Evolutionary conservation across 2,888 invertebrate genomes (phyloP), one percentile per base, ranked within the genome.

Genomic region (Hecatera dysodea): DNA sequence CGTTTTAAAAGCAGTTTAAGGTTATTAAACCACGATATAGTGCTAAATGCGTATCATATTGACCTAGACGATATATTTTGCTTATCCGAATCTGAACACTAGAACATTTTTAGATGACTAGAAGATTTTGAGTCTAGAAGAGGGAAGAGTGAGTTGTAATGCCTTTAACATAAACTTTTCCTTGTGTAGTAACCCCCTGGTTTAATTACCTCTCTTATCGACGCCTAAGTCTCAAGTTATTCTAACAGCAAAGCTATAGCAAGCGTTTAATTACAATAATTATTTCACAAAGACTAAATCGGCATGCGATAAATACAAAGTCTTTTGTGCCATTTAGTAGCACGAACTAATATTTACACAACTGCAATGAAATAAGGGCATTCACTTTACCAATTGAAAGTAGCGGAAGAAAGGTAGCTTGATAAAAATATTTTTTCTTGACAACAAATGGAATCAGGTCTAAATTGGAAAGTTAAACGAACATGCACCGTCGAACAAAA

Each of bases 401-500:
- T 74, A 39, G 29, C 24, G 6, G 3, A 39, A 36, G 33, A 61
- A 56, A 39, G 27, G 29, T n/a, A 42, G 33, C 3, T 22, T 1
- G 5, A 8, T 15, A 59, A 12, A 56, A 44, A 44, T 44, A 19
- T 1, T n/a, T 33, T 44, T 22, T 24, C 44, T 56, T 24, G 24
- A 52, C 29, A 60, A 56, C 52, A 52, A 59, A 48, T 48, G 27
- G 33, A 22, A 46, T 64, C 9, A 12, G 48, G 24, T 68, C 55
- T 11, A 42, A 73, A 73, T 77, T 77, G 46, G 78, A 77, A 77
- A 77, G 78, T 72, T 53, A 71, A 62, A 56, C 33, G 57, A 72
- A 57, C 52, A 27, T 24, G 17, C 0, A 63, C 8, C 0, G 11
- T 22, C 19, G 27, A 12, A 60, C 22, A 71, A 75, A 52, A 65